A percentile compares a stretch with the other conserved stretches of the same genome.
phyloP scores from a whole-genome alignment of 2,113 vertebrate species.

The Phodopus roborovskii region DNA sequence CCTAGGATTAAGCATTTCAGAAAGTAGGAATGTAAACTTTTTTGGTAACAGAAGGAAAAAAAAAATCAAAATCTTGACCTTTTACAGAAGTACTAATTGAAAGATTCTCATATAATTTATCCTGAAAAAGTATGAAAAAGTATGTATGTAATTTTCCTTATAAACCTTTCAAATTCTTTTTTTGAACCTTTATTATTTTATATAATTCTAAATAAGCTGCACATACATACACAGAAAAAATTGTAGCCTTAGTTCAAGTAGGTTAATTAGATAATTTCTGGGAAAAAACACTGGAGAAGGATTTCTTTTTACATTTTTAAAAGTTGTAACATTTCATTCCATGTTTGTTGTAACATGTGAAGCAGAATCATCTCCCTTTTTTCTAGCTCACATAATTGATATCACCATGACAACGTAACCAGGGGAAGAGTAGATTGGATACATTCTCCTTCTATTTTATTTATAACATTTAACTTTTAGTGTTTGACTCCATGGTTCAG shows the following conservation, averaged over 20 bases:
- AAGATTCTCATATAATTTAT: neutral
- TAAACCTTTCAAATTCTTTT: slow-evolving; percentile 27
- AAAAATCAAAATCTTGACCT: neutral
- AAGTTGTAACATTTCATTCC: neutral
- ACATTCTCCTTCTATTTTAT: slow-evolving; percentile 65
- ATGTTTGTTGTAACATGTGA: slow-evolving; percentile 46
- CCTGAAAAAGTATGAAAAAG: slow-evolving; percentile 36
- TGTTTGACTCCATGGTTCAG: neutral
- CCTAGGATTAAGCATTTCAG: neutral
- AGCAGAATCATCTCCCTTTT: neutral
- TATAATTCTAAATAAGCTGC: neutral
- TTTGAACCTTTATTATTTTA: neutral
- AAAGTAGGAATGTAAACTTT: neutral
- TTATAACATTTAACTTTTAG: slow-evolving; percentile 59
- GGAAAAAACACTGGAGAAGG: neutral
- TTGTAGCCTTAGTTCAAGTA: slow-evolving; percentile 13
- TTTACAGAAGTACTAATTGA: neutral
- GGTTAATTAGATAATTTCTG: slow-evolving; percentile 28
- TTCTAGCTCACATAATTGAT: slow-evolving; percentile 48
- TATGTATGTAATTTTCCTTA: neutral
- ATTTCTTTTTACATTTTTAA: slow-evolving; percentile 25
- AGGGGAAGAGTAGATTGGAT: slow-evolving; percentile 51
- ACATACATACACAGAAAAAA: neutral
- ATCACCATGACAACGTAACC: slow-evolving; percentile 61
- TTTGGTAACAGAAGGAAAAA: neutral